Percentiles rank a stretch among this genome's conserved stretches.
phyloP scores from a whole-genome alignment of 37 sponge, comb jelly and placozoan genomes.

The Chondrilla cf. caribensis region DNA sequence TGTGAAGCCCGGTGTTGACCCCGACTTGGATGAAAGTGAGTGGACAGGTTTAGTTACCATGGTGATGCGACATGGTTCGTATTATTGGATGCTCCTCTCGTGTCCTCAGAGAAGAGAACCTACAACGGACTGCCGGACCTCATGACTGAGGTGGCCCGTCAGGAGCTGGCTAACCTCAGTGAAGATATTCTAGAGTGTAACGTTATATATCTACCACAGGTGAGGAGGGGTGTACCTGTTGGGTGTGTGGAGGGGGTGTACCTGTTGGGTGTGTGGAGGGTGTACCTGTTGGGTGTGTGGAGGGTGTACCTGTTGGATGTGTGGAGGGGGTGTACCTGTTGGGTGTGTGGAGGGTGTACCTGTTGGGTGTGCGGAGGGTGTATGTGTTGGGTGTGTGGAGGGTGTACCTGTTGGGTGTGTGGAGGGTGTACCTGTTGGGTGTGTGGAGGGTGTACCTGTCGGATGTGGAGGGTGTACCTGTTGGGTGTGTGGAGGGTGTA shows the following conservation, averaged over 20 bases:
- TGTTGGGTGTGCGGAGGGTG: no score
- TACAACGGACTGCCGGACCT: conserved; percentile 92
- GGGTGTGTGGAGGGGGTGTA: not conserved
- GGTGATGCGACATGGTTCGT: no score
- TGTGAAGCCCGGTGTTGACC: conserved; percentile 84
- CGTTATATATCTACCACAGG: conserved; percentile 96
- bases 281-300: not conserved
- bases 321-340: no score
- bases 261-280: not conserved
- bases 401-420: no score
- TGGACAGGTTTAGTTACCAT: not conserved
- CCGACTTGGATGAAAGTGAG: conserved; percentile 86
- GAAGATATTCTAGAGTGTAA: conserved; percentile 75
- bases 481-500: no score
- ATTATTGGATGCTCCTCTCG: no score
- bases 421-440: no score
- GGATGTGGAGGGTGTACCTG: no score
- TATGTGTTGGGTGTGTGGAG: no score
- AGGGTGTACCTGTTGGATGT: no score
- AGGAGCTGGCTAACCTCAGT: conserved; percentile 76
- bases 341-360: no score
- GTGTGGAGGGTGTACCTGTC: no score
- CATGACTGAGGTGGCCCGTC: conserved; percentile 87
- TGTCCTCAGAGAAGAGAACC: conserved; percentile 71
- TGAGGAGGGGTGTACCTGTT: conserved; percentile 3